Evolutionary conservation across 2,888 invertebrate species (phyloP).

Genomic region (Entomobrya proxima): DNA sequence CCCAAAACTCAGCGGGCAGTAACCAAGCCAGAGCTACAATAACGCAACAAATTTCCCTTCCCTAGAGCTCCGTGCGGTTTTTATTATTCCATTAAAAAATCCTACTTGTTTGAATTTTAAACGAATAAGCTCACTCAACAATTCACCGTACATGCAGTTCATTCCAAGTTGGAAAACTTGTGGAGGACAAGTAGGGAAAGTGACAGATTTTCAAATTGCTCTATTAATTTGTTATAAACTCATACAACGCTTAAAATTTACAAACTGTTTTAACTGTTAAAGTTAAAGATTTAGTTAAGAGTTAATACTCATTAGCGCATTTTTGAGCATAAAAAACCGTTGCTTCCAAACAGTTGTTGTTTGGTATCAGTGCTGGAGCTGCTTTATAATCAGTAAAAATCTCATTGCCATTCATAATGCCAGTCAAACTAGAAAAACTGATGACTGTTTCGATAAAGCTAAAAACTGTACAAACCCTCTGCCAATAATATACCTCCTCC

Average conservation of each 20-base stretch:
- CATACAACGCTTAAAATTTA: too few species aligned
- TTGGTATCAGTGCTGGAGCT: too few species aligned
- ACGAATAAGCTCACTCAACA: background rate
- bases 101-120: conserved; percentile 44
- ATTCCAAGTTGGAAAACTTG: background rate
- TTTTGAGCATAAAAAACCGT: too few species aligned
- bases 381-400: too few species aligned
- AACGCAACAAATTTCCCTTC: background rate
- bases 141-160: too few species aligned
- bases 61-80: conserved; percentile 17
- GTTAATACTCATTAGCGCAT: too few species aligned
- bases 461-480: background rate
- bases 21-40: background rate
- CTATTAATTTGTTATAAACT: too few species aligned
- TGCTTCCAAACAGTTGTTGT: too few species aligned
- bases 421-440: conserved; percentile 2
- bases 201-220: background rate
- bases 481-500: background rate
- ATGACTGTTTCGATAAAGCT: background rate
- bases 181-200: background rate
- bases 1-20: conserved; percentile 34
- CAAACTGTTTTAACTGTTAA: too few species aligned
- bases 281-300: too few species aligned
- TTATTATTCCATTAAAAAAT: conserved; percentile 44
- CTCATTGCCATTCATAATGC: background rate